Conservation (phyloP, 2,888 invertebrate genomes). For the Petrophora chlorosata region DNA sequence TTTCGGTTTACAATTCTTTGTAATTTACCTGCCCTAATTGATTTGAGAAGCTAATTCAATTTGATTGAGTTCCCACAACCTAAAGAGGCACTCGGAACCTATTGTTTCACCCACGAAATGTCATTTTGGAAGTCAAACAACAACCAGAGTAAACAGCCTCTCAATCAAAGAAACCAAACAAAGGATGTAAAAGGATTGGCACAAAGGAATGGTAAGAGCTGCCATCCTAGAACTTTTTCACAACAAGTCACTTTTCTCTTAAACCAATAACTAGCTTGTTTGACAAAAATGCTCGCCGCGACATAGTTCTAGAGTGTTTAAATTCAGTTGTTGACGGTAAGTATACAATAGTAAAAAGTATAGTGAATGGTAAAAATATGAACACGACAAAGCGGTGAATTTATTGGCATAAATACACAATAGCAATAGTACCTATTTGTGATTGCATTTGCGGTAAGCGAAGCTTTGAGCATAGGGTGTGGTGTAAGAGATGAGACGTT, state of each 20-base stretch:
- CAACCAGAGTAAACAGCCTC: slow-evolving; percentile 11
- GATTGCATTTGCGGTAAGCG: slow-evolving; percentile 59
- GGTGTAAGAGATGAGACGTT: slow-evolving; percentile 6
- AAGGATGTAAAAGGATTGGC: slow-evolving; percentile 17
- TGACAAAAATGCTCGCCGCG: neutral
- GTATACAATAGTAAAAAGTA: slow-evolving; percentile 14
- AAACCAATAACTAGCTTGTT: neutral
- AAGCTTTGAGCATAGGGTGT: slow-evolving; percentile 23
- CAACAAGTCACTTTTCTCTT: neutral
- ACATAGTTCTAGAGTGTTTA: neutral
- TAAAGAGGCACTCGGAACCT: slow-evolving; percentile 2
- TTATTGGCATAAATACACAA: slow-evolving; percentile 60
- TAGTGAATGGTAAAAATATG: slow-evolving; percentile 35
- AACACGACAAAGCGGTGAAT: slow-evolving; percentile 47
- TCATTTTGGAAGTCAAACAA: slow-evolving; percentile 12
- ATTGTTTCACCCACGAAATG: slow-evolving; percentile 12
- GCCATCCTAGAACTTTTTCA: slow-evolving; percentile 3
- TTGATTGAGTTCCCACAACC: neutral
- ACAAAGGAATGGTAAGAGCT: slow-evolving; percentile 9
- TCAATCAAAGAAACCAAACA: slow-evolving; percentile 27
- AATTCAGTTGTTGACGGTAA: slow-evolving; percentile 3
- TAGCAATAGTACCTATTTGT: slow-evolving; percentile 52
- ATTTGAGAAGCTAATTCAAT: neutral
- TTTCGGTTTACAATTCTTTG: no score
- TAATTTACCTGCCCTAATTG: neutral